Evolutionary conservation across 2,113 vertebrate species (phyloP).

Genomic region (Corapipo altera): DNA sequence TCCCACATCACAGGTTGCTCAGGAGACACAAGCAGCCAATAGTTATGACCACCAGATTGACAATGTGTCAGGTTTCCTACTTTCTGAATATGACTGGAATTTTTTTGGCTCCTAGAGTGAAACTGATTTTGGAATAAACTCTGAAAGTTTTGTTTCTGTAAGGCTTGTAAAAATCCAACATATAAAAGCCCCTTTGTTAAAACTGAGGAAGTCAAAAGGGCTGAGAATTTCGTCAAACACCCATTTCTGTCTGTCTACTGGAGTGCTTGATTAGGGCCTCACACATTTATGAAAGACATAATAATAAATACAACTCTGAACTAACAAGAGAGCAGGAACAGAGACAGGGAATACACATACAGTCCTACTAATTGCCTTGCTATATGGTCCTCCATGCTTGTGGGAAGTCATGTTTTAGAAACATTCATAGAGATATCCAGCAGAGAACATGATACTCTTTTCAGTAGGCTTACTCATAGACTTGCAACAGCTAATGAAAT

Average conservation of each 20-base stretch:
- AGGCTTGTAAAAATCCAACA: background rate
- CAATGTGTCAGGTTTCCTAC: background rate
- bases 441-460: conserved; percentile 22
- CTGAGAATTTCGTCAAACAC: background rate
- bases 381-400: background rate
- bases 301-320: conserved; percentile 16
- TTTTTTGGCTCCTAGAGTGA: background rate
- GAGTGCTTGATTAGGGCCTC: background rate
- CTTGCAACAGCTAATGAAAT: background rate
- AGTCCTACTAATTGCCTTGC: background rate
- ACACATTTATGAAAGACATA: background rate
- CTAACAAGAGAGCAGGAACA: background rate
- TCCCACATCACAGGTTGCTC: accelerated
- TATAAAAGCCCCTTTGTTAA: background rate
- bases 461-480: background rate
- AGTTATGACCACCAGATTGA: background rate
- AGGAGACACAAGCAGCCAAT: background rate
- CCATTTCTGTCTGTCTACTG: background rate
- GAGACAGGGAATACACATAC: background rate
- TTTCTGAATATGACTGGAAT: background rate
- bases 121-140: background rate
- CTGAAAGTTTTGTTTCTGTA: background rate
- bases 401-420: conserved; percentile 39
- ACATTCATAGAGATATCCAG: background rate
- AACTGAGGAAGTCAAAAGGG: background rate